Evolutionary conservation across 1,140 invertebrate genomes (phyloP), one percentile per base, ranked within the genome.

Genomic region (Ditylenchus dipsaci): DNA sequence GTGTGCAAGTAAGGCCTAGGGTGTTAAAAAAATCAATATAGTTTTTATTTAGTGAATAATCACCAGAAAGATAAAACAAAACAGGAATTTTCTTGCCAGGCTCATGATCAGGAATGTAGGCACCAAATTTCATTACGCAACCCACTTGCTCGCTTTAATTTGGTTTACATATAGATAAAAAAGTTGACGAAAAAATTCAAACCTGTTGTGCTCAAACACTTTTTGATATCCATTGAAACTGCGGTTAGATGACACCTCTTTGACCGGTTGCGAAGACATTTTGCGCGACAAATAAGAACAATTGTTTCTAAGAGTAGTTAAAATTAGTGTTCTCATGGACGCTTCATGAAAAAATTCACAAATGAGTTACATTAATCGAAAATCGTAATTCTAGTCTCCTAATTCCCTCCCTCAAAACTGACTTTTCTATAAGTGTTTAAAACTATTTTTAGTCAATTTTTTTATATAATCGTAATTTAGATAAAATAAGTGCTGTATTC

Each of bases 81-180:
- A 94, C 90, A 38, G 93, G 92, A 26, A 90, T 84, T 76, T 89
- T 88, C 17, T 86, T 86, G 61, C 87, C 85, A 65, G 90, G 89
- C 15, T 88, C 19, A 66, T 68, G 17, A 63, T 91, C 88, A 63
- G 92, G 94, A 45, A 95, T 74, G 81, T 90, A 97, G 27, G 95
- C 86, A 1, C 90, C 91, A 86, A 97, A 95, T 79, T 91, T 95
- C 91, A 95, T 96, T 66, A 88, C 87, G 84, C 93, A 95, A 83
- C 90, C 88, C 62, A 95, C 82, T 78, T 89, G 88, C 65, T 85
- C 83, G 63, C 93, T 90, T 5, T 66, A 65, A 65, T 66, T 65
- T 7, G 45, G 63, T 19, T 21, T 3, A 65, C 17, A 7, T 43
- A 7, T 60, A 7, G 13, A n/a, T 65, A 29, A 5, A 60, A 65